Evolutionary conservation across 1,140 invertebrate species (phyloP).

Genomic region (Drosophila lini): DNA sequence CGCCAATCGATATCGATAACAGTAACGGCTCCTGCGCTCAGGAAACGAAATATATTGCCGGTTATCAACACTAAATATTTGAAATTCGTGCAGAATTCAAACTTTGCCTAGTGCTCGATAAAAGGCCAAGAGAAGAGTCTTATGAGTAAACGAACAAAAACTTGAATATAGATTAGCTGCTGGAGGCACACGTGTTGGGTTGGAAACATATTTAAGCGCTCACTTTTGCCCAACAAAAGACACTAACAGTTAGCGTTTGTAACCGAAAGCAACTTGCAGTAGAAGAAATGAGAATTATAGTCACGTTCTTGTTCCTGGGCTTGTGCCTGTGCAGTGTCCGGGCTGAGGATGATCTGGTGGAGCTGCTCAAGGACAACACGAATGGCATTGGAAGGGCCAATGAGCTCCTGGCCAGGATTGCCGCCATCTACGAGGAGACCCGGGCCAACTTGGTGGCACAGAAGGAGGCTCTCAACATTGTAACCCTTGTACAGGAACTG

Average conservation of each 20-base stretch:
- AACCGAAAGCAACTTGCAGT: constrained; percentile 20
- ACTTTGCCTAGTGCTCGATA: constrained; percentile 9
- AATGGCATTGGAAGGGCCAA: constrained; percentile 46
- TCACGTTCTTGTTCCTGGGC: constrained; percentile 33
- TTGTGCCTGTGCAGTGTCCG: constrained; percentile 2
- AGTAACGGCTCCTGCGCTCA: constrained; percentile 6
- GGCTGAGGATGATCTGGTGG: constrained; percentile 11
- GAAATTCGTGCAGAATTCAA: constrained; percentile 54
- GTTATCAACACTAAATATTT: constrained; percentile 39
- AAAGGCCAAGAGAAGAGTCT: background rate
- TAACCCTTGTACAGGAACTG: constrained; percentile 31
- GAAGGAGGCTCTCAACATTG: constrained; percentile 22
- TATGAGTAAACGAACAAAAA: constrained; percentile 14
- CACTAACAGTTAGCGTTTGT: constrained; percentile 36
- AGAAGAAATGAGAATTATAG: constrained; percentile 45
- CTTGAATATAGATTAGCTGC: constrained; percentile 21
- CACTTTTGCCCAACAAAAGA: constrained; percentile 2
- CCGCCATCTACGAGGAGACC: constrained; percentile 35
- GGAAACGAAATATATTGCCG: constrained; percentile 5
- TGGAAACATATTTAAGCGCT: constrained; percentile 52
- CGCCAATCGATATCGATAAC: constrained; percentile 28
- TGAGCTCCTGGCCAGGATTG: constrained; percentile 26
- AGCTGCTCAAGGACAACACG: constrained; percentile 33
- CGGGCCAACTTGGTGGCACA: constrained; percentile 36
- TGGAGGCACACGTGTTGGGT: constrained; percentile 40